Conservation (phyloP, 2,888 invertebrate species). For the Eilema caniola region DNA sequence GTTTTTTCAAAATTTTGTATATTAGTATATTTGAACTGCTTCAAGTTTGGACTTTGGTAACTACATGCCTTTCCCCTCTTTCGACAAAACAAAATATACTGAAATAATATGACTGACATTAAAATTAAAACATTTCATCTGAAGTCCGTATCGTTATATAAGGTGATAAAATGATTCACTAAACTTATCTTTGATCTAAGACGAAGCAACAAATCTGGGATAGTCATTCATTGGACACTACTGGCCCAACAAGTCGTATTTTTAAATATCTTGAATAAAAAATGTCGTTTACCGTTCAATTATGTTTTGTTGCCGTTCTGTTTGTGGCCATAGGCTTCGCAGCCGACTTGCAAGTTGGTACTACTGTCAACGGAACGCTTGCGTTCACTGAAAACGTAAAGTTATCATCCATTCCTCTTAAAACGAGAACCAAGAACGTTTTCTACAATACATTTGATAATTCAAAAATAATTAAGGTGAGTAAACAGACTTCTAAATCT, state of each 20-base stretch:
- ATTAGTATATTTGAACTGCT: no score
- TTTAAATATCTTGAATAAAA: neutral
- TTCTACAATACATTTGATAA: neutral
- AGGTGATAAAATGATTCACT: neutral
- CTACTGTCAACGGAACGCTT: neutral
- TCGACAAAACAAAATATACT: neutral
- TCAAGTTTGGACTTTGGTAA: no score
- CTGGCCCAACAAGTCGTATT: neutral
- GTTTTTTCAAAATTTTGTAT: no score
- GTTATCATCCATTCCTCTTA: constrained; percentile 1
- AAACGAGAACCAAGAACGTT: constrained; percentile 3
- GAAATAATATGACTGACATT: neutral
- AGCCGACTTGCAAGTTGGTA: neutral
- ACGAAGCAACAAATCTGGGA: neutral
- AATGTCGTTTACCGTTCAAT: neutral
- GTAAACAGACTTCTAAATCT: neutral
- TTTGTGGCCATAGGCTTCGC: neutral
- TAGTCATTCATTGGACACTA: neutral
- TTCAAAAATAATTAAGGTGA: constrained; percentile 2
- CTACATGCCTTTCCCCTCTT: no score
- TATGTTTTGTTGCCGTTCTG: neutral
- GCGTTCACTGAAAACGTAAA: constrained; percentile 4
- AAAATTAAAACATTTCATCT: neutral
- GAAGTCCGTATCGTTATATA: neutral
- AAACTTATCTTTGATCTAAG: constrained; percentile 1